Conservation (phyloP, 2,888 invertebrate genomes). For the Lissonota sp. region DNA sequence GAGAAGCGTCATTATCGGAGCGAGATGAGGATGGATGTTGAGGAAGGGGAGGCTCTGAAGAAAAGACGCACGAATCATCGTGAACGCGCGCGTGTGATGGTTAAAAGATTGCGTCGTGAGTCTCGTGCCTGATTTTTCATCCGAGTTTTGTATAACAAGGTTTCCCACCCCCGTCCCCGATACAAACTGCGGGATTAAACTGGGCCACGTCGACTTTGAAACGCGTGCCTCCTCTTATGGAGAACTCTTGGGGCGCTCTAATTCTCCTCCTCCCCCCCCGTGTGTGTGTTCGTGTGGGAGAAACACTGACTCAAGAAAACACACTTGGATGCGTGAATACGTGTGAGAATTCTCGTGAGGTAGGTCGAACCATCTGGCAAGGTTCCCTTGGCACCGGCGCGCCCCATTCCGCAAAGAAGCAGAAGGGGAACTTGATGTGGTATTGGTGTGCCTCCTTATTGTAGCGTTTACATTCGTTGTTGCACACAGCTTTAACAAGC, state of each 20-base stretch:
- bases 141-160: slow-evolving; percentile 46
- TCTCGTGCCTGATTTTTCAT: slow-evolving; percentile 52
- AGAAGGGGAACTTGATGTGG: slow-evolving; percentile 19
- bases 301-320: slow-evolving; percentile 46
- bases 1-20: slow-evolving; percentile 77
- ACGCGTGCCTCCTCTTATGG: slow-evolving; percentile 49
- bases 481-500: neutral
- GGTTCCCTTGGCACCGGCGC: slow-evolving; percentile 52
- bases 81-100: slow-evolving; percentile 22
- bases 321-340: slow-evolving; percentile 60
- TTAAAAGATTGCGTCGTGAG: slow-evolving; percentile 24
- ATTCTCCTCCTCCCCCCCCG: neutral
- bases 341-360: slow-evolving; percentile 67
- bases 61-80: slow-evolving; percentile 37
- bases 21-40: slow-evolving; percentile 56
- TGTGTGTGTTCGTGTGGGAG: slow-evolving; percentile 25
- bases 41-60: slow-evolving; percentile 30
- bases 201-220: slow-evolving; percentile 33
- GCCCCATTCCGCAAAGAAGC: slow-evolving; percentile 34
- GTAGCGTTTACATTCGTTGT: neutral
- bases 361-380: slow-evolving; percentile 76
- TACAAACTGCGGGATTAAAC: slow-evolving; percentile 37
- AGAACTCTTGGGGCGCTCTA: neutral
- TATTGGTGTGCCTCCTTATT: slow-evolving; percentile 18
- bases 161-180: neutral